Percentiles rank a stretch among this genome's conserved stretches.
Conservation (phyloP, 37 sponge, comb jelly and placozoan species). For the Oscarella lobularis region DNA sequence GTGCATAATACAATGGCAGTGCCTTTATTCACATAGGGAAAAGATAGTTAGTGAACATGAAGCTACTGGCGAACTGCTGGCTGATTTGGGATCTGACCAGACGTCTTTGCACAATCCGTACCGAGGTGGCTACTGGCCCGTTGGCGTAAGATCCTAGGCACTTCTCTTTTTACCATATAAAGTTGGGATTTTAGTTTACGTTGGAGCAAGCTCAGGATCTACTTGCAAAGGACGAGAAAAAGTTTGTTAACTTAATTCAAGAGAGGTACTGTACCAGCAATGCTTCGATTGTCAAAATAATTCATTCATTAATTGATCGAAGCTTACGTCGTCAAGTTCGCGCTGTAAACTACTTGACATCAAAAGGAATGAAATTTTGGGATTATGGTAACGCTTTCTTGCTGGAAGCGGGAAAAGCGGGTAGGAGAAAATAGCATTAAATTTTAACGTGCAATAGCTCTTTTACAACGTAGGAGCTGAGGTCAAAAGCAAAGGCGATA, state of each 20-base stretch:
- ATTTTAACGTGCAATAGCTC: too few species aligned
- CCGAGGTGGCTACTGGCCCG: constrained; percentile 95
- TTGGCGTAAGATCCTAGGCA: not conserved
- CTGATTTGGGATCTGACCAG: constrained; percentile 91
- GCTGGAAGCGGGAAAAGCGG: constrained; percentile 74
- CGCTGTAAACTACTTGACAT: constrained; percentile 81
- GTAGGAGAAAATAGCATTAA: constrained; percentile 9
- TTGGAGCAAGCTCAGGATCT: constrained; percentile 49
- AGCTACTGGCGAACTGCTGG: constrained; percentile 73
- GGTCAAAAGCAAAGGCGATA: constrained; percentile 28
- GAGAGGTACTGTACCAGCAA: constrained; percentile 59
- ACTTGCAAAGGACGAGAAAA: constrained; percentile 43
- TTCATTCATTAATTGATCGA: too few species aligned
- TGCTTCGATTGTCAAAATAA: too few species aligned
- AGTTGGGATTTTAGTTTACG: constrained; percentile 25
- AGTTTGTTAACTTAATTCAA: constrained; percentile 75
- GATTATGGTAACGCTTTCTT: constrained; percentile 99
- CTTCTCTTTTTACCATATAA: not conserved
- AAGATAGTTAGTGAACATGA: constrained; percentile 65
- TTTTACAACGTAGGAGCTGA: constrained; percentile 60
- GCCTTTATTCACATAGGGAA: constrained; percentile 41
- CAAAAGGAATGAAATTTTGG: constrained; percentile 85
- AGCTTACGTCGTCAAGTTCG: constrained; percentile 72
- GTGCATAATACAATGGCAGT: not conserved
- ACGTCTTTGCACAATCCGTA: constrained; percentile 96